phyloP scores from a whole-genome alignment of 2,797 vertebrate species.

The Lithobates pipiens region DNA sequence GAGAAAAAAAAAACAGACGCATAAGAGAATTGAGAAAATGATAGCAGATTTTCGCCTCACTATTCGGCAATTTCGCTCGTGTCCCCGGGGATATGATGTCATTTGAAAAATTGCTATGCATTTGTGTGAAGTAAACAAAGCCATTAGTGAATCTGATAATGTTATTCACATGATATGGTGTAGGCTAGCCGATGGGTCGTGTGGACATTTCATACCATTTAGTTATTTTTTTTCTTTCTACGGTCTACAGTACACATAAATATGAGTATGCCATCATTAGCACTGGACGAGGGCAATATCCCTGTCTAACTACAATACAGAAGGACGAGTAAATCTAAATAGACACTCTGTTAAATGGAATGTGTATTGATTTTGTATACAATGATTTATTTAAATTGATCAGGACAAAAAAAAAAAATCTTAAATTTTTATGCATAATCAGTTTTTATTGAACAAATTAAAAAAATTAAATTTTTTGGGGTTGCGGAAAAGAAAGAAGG shows the following conservation, averaged over 20 bases:
- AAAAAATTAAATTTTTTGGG: no score
- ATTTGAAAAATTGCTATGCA: constrained; percentile 17
- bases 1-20: background rate
- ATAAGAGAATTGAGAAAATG: constrained; percentile 9
- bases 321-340: no score
- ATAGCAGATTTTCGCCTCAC: background rate
- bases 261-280: background rate
- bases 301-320: background rate
- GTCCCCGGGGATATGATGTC: background rate
- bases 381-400: no score
- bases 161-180: constrained; percentile 6
- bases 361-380: background rate
- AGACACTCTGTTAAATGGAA: background rate
- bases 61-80: background rate
- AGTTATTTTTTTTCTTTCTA: background rate
- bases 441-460: no score
- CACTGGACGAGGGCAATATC: background rate
- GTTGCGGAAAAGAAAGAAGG: no score
- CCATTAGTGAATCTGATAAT: constrained; percentile 12
- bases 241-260: background rate
- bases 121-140: constrained; percentile 20
- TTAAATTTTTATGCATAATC: no score
- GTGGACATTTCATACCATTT: background rate
- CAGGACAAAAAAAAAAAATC: no score
- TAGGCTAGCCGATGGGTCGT: background rate